phyloP scores from a whole-genome alignment of 1,140 invertebrate genomes.

The Hylyphantes graminicola region DNA sequence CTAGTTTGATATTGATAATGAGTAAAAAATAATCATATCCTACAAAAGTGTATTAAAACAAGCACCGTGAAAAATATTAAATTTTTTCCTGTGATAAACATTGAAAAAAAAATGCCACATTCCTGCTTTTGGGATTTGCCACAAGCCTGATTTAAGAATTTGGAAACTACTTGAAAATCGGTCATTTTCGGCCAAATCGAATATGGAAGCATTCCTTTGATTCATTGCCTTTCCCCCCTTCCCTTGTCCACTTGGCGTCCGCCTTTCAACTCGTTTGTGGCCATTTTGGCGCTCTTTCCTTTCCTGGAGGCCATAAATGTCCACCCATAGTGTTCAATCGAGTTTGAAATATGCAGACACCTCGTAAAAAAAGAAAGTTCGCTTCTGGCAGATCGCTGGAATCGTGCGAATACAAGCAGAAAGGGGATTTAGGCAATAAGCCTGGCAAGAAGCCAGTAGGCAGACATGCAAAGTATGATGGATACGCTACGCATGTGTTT shows the following conservation, averaged over 20 bases:
- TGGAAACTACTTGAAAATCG: not conserved
- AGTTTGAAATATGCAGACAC: slow-evolving; percentile 58
- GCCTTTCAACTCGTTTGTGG: slow-evolving; percentile 9
- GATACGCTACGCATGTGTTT: too few species aligned
- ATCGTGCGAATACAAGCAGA: not conserved
- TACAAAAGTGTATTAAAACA: too few species aligned
- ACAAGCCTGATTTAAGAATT: not conserved
- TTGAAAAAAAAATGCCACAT: too few species aligned
- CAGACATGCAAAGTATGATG: too few species aligned
- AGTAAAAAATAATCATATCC: too few species aligned
- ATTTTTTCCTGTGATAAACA: too few species aligned
- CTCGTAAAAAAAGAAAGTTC: slow-evolving; percentile 48
- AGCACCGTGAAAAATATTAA: too few species aligned
- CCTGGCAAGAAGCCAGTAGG: too few species aligned
- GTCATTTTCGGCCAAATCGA: slow-evolving; percentile 30
- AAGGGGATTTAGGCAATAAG: not conserved
- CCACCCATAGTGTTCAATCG: slow-evolving; percentile 51
- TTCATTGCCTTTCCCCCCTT: slow-evolving; percentile 32
- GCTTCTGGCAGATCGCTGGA: slow-evolving; percentile 2
- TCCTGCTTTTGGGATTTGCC: too few species aligned
- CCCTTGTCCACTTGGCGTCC: slow-evolving; percentile 47
- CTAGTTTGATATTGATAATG: too few species aligned
- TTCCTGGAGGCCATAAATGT: slow-evolving; percentile 37
- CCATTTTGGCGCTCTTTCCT: slow-evolving; percentile 19
- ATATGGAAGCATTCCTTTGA: slow-evolving; percentile 44